Evolutionary conservation across 2,888 invertebrate species (phyloP).

Genomic region (Stramonita haemastoma): DNA sequence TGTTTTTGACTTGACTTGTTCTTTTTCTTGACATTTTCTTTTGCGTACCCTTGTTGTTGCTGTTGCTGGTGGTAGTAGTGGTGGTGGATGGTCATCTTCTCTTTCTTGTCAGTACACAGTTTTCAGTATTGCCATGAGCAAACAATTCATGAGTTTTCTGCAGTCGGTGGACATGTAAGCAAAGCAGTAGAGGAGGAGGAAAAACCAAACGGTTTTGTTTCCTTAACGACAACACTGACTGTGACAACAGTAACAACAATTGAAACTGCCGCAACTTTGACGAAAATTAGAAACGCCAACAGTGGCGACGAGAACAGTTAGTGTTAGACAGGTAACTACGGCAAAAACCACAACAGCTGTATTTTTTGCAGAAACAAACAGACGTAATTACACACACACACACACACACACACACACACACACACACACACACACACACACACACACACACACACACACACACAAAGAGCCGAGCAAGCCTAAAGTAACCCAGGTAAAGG

Average conservation of each 20-base stretch:
- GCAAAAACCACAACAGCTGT: no score
- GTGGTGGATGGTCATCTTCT: neutral
- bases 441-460: neutral
- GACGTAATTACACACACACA: no score
- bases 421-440: conserved; percentile 6
- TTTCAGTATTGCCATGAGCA: neutral
- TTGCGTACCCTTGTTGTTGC: neutral
- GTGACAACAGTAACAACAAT: neutral
- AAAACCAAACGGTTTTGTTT: no score
- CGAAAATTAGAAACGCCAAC: neutral
- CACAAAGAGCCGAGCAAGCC: neutral
- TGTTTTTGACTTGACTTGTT: no score
- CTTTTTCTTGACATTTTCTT: no score
- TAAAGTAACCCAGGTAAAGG: neutral
- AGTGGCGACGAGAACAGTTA: neutral
- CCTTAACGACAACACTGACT: neutral
- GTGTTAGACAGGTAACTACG: neutral
- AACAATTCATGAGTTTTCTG: neutral
- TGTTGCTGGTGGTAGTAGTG: neutral
- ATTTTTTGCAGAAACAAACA: no score
- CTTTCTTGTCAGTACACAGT: neutral
- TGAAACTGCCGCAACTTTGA: neutral
- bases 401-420: conserved; percentile 13
- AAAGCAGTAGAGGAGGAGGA: no score
- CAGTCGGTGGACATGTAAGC: neutral